phyloP scores from a whole-genome alignment of 2,797 vertebrate species.

The Acrossocheilus wenchowensis region DNA sequence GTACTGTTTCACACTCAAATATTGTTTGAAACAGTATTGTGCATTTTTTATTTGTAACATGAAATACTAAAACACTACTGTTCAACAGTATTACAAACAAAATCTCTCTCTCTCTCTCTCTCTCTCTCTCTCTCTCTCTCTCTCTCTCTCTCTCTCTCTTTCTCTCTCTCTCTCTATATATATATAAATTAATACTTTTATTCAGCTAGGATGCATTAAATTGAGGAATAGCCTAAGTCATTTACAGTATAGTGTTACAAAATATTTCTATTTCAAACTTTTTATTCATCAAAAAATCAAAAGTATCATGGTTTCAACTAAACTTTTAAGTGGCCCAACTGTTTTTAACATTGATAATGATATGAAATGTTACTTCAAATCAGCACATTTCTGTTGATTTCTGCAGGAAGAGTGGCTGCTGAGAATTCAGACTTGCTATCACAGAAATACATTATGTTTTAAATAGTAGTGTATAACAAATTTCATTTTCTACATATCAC shows the following conservation, averaged over 20 bases:
- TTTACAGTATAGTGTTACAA: no score
- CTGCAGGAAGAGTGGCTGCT: not conserved
- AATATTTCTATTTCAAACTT: not conserved
- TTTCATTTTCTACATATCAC: constrained; percentile 4
- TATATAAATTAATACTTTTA: no score
- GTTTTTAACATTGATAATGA: not conserved
- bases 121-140: no score
- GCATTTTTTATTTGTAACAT: not conserved
- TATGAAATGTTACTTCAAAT: not conserved
- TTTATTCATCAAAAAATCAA: not conserved
- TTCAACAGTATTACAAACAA: not conserved
- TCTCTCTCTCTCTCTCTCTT: no score
- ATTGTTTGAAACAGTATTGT: not conserved
- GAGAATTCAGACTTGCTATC: constrained; percentile 29
- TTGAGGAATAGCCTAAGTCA: no score
- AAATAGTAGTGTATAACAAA: not conserved
- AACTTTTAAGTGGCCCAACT: not conserved
- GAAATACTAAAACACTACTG: not conserved
- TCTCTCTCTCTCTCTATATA: no score
- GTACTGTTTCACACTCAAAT: not conserved
- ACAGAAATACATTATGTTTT: constrained; percentile 9
- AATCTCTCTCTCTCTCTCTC: no score
- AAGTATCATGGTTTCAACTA: not conserved
- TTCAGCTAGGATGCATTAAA: no score
- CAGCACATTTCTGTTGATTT: not conserved